Conservation (phyloP, 2,113 vertebrate genomes). For the Gnathonemus echidnorhynchus region DNA sequence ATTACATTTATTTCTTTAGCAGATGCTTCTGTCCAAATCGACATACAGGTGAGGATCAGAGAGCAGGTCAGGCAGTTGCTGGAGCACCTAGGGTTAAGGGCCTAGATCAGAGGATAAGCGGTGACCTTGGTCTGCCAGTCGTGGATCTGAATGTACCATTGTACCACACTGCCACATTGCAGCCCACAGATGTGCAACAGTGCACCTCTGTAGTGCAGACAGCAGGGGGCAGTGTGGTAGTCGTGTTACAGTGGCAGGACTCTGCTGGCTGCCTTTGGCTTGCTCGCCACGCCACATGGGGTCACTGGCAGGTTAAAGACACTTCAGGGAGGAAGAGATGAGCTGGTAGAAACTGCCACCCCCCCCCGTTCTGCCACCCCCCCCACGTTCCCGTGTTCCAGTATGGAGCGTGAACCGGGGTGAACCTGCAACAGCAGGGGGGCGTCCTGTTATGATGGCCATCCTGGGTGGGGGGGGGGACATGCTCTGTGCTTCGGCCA, state of each 20-base stretch:
- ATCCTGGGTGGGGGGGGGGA: neutral
- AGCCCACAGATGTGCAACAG: slow-evolving; percentile 8
- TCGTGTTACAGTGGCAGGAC: neutral
- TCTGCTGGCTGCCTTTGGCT: neutral
- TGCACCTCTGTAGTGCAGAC: slow-evolving; percentile 31
- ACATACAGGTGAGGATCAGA: neutral
- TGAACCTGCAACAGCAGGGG: neutral
- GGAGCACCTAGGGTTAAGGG: neutral
- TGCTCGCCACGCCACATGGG: slow-evolving; percentile 28
- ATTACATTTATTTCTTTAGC: neutral
- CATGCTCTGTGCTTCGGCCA: neutral
- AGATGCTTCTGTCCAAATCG: neutral
- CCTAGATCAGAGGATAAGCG: neutral
- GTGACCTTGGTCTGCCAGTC: neutral
- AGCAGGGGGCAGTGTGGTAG: neutral
- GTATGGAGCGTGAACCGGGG: neutral
- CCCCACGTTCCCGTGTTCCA: neutral
- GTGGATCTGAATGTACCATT: neutral
- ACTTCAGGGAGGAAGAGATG: slow-evolving; percentile 31
- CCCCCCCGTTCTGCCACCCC: neutral
- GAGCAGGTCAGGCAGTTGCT: neutral
- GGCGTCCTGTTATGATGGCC: neutral
- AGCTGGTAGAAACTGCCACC: neutral
- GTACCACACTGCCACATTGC: neutral
- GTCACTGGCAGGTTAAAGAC: slow-evolving; percentile 39